A percentile compares a stretch with the other conserved stretches of the same genome.
phyloP scores from a whole-genome alignment of 2,888 invertebrate genomes.

The Galerucella calmariensis region DNA sequence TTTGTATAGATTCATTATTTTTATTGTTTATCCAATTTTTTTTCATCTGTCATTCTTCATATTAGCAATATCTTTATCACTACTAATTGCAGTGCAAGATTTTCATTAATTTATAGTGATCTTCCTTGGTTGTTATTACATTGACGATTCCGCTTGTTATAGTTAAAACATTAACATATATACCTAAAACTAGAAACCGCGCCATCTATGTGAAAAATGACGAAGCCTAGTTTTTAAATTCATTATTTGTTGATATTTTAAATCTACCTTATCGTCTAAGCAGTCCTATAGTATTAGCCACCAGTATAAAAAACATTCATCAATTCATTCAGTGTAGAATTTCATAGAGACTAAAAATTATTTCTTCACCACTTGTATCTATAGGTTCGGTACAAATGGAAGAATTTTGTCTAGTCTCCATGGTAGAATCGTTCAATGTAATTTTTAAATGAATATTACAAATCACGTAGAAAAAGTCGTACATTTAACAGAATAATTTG shows the following conservation, averaged over 20 bases:
- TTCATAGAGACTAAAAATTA: too few species aligned
- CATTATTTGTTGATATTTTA: background rate
- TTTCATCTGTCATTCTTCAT: too few species aligned
- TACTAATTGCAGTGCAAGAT: background rate
- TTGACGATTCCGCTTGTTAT: background rate
- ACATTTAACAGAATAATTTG: background rate
- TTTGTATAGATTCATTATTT: too few species aligned
- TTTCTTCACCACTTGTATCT: too few species aligned
- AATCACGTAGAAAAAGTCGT: background rate
- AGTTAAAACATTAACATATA: background rate
- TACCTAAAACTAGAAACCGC: background rate
- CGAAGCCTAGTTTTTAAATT: background rate
- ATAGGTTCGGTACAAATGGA: too few species aligned
- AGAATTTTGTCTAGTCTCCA: too few species aligned
- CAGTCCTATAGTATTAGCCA: background rate
- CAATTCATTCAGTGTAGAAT: background rate
- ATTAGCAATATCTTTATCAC: too few species aligned
- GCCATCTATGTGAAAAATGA: background rate
- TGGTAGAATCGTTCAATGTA: background rate
- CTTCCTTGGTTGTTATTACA: conserved; percentile 1
- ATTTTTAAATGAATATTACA: background rate
- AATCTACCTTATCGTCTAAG: background rate
- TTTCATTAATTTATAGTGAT: background rate
- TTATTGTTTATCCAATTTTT: too few species aligned
- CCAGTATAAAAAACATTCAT: conserved; percentile 1